Evolutionary conservation across 2,113 vertebrate genomes (phyloP).

Genomic region (Paraplagusia blochii): DNA sequence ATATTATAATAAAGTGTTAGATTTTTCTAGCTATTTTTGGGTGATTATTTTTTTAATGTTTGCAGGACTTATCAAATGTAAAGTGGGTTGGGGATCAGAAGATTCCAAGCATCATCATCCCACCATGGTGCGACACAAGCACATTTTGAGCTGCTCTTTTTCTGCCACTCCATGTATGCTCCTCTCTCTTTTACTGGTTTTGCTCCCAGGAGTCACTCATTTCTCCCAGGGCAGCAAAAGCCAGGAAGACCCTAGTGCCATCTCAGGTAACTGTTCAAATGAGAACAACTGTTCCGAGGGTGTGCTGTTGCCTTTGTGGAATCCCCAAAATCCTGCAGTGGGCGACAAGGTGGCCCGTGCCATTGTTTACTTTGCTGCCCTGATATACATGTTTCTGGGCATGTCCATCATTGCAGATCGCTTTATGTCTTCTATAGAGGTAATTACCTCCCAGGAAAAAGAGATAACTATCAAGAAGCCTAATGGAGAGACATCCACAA

Average conservation of each 20-base stretch:
- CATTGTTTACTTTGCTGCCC: conserved; percentile 84
- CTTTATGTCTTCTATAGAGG: conserved; percentile 88
- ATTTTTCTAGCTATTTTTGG: too few relatives aligned
- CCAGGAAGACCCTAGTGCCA: conserved; percentile 21
- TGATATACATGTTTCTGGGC: conserved; percentile 86
- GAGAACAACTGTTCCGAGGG: conserved; percentile 77
- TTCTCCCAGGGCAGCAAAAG: conserved; percentile 57
- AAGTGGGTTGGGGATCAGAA: conserved; percentile 25
- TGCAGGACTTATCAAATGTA: conserved; percentile 27
- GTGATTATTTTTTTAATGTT: conserved; percentile 19
- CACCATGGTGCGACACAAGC: conserved; percentile 54
- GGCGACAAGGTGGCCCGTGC: conserved; percentile 84
- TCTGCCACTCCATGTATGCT: conserved; percentile 40
- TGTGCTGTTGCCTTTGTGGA: conserved; percentile 82
- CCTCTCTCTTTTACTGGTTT: conserved; percentile 60
- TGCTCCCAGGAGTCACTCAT: conserved; percentile 66
- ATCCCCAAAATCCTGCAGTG: conserved; percentile 82
- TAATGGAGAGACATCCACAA: conserved; percentile 80
- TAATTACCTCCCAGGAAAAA: conserved; percentile 85
- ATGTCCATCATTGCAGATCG: conserved; percentile 87
- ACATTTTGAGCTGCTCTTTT: conserved; percentile 39
- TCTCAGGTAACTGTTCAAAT: conserved; percentile 66
- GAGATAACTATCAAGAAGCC: conserved; percentile 83
- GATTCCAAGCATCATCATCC: conserved; percentile 17
- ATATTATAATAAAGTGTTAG: too few relatives aligned